These are phyloP conservation scores for Prinia subflava DNA, from an alignment of 2,113 vertebrate species.

Conservation along the genomic window DNA sequence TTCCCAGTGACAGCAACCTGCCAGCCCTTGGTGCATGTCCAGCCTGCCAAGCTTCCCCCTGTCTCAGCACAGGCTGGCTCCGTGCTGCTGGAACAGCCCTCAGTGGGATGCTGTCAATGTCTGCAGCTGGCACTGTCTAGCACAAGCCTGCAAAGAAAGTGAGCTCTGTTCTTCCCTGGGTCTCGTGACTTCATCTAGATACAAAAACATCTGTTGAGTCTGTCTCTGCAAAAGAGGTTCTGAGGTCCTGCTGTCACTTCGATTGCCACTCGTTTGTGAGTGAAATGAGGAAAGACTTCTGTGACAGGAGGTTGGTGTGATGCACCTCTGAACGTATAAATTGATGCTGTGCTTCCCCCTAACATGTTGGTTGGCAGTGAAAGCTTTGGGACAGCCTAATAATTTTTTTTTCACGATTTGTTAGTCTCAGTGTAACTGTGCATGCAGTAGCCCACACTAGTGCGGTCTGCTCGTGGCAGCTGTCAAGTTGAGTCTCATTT, in stretches of 20 bases:
- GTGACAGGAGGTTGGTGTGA: background rate
- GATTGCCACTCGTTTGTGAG: background rate
- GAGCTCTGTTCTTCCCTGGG: background rate
- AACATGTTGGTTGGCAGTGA: background rate
- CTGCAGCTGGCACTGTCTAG: slow-evolving; percentile 25
- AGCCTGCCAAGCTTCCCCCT: background rate
- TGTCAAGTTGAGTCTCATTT: background rate
- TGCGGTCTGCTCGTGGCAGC: background rate
- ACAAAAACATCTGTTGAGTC: background rate
- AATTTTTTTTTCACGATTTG: background rate
- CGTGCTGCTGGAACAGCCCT: background rate
- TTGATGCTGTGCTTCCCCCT: background rate
- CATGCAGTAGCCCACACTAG: background rate
- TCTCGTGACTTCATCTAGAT: background rate
- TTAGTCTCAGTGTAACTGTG: background rate
- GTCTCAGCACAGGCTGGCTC: background rate
- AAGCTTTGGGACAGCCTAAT: background rate
- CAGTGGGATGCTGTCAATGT: slow-evolving; percentile 9
- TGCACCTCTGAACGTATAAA: background rate
- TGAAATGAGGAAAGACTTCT: background rate
- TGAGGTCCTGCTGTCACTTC: background rate
- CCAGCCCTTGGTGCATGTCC: background rate
- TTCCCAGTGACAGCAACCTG: background rate
- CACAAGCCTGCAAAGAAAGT: background rate
- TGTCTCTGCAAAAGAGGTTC: background rate